Evolutionary conservation across 2,888 invertebrate species (phyloP), one percentile per base, ranked within the genome.

Genomic region (Calameuta pallipes): DNA sequence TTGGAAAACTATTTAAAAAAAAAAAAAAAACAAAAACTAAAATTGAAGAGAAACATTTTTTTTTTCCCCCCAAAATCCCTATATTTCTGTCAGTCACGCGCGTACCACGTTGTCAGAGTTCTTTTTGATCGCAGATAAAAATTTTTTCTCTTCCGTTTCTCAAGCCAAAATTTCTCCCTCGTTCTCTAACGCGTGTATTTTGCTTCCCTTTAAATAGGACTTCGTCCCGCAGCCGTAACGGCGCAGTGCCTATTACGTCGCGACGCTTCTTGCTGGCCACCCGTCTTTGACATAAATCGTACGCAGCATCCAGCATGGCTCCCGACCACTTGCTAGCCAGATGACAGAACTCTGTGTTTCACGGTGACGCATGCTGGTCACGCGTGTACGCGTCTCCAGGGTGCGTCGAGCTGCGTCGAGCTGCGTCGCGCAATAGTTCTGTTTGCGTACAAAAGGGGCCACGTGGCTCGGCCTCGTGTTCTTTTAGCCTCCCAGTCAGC

Each of bases 291-390:
- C 74, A 74, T 74, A 74, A 74, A 74, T 74, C 74, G 35, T 35
- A 33, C 23, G 4, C 30, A 70, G 70, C 70, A 31, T 70, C 30
- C 30, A 76, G 80, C 80, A 30, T 77, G 81, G 80, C 80, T 80
- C 41, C 41, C 86, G 85, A 86, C 87, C 87, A 87, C 87, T 87
- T 87, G 86, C 85, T 81, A 81, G 83, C 86, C 85, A 86, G 85
- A 87, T 87, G 87, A 87, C 85, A 85, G 83, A 76, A 76, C 82
- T 83, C 83, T 80, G 84, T 82, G 82, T 85, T 83, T 82, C 84
- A 81, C 81, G 79, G 76, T 80, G 83, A 82, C 80, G 77, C 79
- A 79, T 69, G 36, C 68, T 34, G 70, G 36, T 76, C 78, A 75
- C 56, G 75, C 78, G 75, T 78, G 73, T 77, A 69, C 75, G 75